Evolutionary conservation across 2,797 vertebrate genomes (phyloP).

Genomic region (Sebastes nivosus): DNA sequence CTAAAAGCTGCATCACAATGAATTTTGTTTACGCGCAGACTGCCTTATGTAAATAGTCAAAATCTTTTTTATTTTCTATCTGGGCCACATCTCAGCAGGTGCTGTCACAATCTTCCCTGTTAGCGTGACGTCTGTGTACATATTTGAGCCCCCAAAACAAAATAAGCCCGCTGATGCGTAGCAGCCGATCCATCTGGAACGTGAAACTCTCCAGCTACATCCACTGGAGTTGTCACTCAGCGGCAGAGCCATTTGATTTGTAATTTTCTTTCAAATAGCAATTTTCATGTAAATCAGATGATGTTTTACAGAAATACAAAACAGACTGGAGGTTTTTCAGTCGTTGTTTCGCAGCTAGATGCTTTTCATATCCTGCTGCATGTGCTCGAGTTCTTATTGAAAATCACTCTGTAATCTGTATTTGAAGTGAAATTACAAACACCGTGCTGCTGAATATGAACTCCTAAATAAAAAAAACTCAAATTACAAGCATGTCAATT

Average conservation of each 20-base stretch:
- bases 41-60: slow-evolving; percentile 7
- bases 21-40: slow-evolving; percentile 16
- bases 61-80: neutral
- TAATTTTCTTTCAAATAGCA: slow-evolving; percentile 8
- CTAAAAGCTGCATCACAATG: neutral
- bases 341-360: slow-evolving; percentile 28
- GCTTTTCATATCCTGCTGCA: slow-evolving; percentile 21
- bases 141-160: slow-evolving; percentile 42
- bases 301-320: slow-evolving; percentile 18
- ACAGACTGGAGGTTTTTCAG: neutral
- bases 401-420: slow-evolving; percentile 9
- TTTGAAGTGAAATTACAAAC: slow-evolving; percentile 24
- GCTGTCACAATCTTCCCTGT: slow-evolving; percentile 56
- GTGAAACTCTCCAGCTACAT: slow-evolving; percentile 1
- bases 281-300: slow-evolving; percentile 42
- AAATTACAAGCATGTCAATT: slow-evolving; percentile 14
- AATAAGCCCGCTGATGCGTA: slow-evolving; percentile 52
- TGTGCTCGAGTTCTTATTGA: neutral
- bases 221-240: slow-evolving; percentile 23
- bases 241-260: neutral
- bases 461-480: slow-evolving; percentile 7
- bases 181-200: slow-evolving; percentile 56
- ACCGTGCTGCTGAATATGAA: slow-evolving; percentile 2
- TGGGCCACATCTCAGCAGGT: slow-evolving; percentile 48
- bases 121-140: slow-evolving; percentile 47